phyloP scores from a whole-genome alignment of 2,797 vertebrate species.

The Arctocebus calabarensis region DNA sequence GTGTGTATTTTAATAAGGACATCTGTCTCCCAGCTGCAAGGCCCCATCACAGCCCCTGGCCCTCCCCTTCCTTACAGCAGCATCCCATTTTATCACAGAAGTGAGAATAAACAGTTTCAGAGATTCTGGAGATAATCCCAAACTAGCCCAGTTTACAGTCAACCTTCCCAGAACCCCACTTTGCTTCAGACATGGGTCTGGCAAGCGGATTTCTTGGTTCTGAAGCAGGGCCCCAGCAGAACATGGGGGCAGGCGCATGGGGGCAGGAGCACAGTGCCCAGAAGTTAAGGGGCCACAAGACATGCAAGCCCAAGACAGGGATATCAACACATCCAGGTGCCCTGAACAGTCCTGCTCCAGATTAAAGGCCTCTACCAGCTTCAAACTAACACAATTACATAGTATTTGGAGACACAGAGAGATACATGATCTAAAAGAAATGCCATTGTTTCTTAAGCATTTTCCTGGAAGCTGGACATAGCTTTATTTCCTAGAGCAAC shows the following conservation, averaged over 20 bases:
- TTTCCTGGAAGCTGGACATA: neutral
- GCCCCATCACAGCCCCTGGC: neutral
- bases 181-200: neutral
- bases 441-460: neutral
- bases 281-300: neutral
- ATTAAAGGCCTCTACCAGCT: slow-evolving; percentile 23
- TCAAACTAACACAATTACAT: neutral
- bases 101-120: neutral
- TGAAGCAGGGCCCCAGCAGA: neutral
- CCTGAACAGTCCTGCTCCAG: neutral
- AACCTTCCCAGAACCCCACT: neutral
- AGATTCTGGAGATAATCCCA: neutral
- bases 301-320: neutral
- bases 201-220: neutral
- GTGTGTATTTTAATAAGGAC: neutral
- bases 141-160: neutral
- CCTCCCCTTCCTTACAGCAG: neutral
- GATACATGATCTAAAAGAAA: neutral
- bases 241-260: neutral
- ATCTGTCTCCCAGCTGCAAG: neutral
- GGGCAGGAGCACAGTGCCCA: neutral
- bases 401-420: neutral
- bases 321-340: slow-evolving; percentile 13
- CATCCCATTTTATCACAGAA: neutral
- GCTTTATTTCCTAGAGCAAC: slow-evolving; percentile 6